Evolutionary conservation across 2,797 vertebrate genomes (phyloP), one percentile per base, ranked within the genome.

Genomic region (Clamator glandarius): DNA sequence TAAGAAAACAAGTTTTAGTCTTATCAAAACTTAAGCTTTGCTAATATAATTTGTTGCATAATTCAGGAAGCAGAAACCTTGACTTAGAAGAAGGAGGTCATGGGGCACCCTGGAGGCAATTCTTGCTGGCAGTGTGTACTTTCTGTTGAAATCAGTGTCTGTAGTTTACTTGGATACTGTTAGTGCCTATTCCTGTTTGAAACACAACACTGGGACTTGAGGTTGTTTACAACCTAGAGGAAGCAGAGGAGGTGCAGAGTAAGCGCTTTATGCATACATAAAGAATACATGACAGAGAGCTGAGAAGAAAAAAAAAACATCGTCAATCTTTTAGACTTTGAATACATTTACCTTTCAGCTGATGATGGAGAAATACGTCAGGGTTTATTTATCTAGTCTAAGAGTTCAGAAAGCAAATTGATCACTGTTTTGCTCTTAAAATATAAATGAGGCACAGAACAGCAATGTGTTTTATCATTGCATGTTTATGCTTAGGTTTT

Each of bases 11-110:
- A 50, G 28, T 67, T 89, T 77, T 74, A 31, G 16, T 67, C 33
- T 87, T 78, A 64, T 29, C n/a, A 33, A 54, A 83, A 39, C 33
- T 89, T 85, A 89, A 83, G 61, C 50, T 74, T 85, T 89, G 79
- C 61, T 93, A 36, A 67, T 63, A 20, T 67, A 36, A 74, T 74
- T 41, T n/a, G 36, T 94, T 96, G 81, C 75, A 54, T 89, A 89
- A 95, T 68, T 87, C 72, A 10, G 61, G 89, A 94, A 89, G 72
- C 16, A 87, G 70, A 94, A 95, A 67, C 64, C 92, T 87, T 89
- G 84, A 68, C 33, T 95, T 57, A 54, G 89, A 52, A 92, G 66
- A 26, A 84, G 44, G 75, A 85, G 89, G 82, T 94, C 93, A 85
- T 21, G 19, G 41, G 68, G 63, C 31, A 15, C 29, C 24, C 79